Evolutionary conservation across 2,797 vertebrate species (phyloP), one percentile per base, ranked within the genome.

Genomic region (Falco concolor): DNA sequence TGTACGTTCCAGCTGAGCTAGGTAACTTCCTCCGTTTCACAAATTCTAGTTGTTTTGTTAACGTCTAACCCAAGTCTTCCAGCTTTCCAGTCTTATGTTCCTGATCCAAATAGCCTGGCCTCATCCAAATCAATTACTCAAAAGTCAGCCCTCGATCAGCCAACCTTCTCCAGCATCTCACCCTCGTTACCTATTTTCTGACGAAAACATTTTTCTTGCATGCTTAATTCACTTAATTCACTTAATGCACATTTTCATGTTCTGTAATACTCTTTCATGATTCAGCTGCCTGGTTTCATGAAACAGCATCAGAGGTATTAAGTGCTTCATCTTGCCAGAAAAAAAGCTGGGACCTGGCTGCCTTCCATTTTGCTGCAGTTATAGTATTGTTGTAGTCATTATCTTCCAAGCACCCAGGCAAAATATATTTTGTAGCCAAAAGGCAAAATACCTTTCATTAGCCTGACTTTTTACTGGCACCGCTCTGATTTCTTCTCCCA

Each of bases 11-110:
- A 85, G 57, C 83, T 81, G 61, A n/a, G 64, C 76, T 86, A 72
- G 87, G 87, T 93, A 81, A 94, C 64, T 91, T 95, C 79, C 50
- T 91, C 47, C 76, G 27, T 78, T 91, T 86, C 75, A 86, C 27
- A 69, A 65, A 90, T 88, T 88, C 82, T 81, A 8, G 32, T 81
- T 83, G 72, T 85, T 95, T 88, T 89, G 25, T 88, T 91, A 86
- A 85, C 61, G 23, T 72, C 88, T 93, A 94, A 84, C 45, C 34
- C 54, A 63, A 82, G 38, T 40, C 45, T 90, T 84, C 50, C 79
- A 95, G 56, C 72, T 82, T 89, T 60, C 59, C 72, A 76, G 8
- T 63, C 21, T 34, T 69, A 40, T 15, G 38, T 47, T 75, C 63
- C 64, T 0, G 0, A 60, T 91, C 45, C 64, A 92, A 77, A 93